phyloP scores from a whole-genome alignment of 2,797 vertebrate species.

The Cetoscarus ocellatus region DNA sequence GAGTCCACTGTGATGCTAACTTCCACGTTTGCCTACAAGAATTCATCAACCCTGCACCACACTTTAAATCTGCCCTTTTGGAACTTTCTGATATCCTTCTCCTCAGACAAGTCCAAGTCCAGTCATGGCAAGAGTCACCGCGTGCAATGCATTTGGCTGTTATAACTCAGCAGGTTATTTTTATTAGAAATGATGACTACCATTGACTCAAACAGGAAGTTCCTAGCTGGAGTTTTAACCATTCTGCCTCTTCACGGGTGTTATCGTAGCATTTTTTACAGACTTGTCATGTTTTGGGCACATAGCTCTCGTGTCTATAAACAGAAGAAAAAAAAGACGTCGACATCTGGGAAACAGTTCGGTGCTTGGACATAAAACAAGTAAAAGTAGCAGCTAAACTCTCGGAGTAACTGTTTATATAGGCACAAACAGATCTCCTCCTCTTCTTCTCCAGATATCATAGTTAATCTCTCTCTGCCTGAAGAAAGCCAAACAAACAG shows the following conservation, averaged over 20 bases:
- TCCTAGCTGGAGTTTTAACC: neutral
- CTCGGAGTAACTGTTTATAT: neutral
- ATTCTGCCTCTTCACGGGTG: too few relatives aligned
- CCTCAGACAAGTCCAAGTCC: too few relatives aligned
- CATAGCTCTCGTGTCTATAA: neutral
- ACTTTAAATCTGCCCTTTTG: too few relatives aligned
- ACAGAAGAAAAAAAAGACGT: neutral
- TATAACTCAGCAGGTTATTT: too few relatives aligned
- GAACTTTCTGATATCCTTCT: too few relatives aligned
- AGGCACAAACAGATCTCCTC: neutral
- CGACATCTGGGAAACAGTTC: neutral
- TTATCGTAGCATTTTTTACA: neutral
- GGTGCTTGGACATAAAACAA: neutral
- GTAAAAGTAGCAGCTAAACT: neutral
- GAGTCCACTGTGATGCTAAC: too few relatives aligned
- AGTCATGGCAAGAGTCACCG: too few relatives aligned
- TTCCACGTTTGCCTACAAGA: too few relatives aligned
- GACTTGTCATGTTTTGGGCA: neutral
- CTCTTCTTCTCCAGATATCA: neutral
- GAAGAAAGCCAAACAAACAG: conserved; percentile 27
- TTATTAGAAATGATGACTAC: too few relatives aligned
- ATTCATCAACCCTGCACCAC: too few relatives aligned
- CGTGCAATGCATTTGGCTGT: too few relatives aligned
- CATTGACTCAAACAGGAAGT: too few relatives aligned
- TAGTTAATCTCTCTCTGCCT: conserved; percentile 16